Base-by-base conservation (phyloP, 2,888 invertebrate species). In the Ennomos erosarius region DNA sequence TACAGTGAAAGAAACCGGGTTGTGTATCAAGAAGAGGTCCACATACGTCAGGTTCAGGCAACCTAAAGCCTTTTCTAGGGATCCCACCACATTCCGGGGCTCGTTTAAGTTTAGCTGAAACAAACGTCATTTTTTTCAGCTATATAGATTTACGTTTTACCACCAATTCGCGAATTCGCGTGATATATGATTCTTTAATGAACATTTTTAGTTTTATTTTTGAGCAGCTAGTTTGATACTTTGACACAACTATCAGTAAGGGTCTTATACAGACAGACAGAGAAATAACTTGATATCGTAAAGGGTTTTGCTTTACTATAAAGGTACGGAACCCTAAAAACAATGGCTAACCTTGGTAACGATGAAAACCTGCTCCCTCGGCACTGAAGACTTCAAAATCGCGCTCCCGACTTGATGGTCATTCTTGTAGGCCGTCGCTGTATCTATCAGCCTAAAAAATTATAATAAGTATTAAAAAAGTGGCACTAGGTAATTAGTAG, bases 1-100 rank as follows among this genome's bases (percentile, higher is more conserved):
- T 69, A 90, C 90, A 72, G 76, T 86, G 3, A 79, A 81, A 1
- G 86, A 73, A 0, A 90, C 76, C 0, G 94, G 93, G 75, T 85
- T 92, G 69, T 94, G 94, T 10, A 94, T 92, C 9, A 94, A 76
- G 65, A 93, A 94, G 1, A 94, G 71, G 61, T 94, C 94, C 0
- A 94, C 85, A 56, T 93, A 94, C 0, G 88, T 82, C 65, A 93
- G 73, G 62, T 93, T 93, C 10, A 94, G 85, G 8, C 89, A 85
- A 1, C 74, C 62, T 56, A 94, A 71, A 0, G 94, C 93, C 6
- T 82, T 76, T 33, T 49, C 73, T 10, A 90, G 58, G 0, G 89
- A 74, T 0, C 73, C 69, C 0, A 87, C 39, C 0, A 88, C 90
- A 1, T 84, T 69, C 9, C 87, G 67, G 34, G 85, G 81, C 11